These are phyloP conservation scores for Cheilosia vulpina DNA, from an alignment of 2,888 invertebrate genomes.

Conservation along the genomic window DNA sequence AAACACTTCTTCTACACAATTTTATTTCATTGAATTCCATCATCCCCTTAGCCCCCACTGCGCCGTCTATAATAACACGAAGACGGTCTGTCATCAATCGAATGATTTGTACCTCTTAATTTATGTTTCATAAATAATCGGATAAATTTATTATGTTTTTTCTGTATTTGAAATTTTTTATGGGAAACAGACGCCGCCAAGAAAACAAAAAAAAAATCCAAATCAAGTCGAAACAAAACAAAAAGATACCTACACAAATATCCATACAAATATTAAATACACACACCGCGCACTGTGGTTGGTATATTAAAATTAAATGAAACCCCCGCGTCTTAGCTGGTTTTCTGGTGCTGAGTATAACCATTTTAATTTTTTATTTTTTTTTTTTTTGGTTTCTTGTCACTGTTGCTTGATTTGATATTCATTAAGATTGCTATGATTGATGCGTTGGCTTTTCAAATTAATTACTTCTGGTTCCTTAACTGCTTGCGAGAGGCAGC, in stretches of 20 bases:
- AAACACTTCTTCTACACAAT: too few species aligned
- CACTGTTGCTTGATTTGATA: constrained; percentile 70
- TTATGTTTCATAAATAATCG: constrained; percentile 83
- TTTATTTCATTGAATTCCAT: too few species aligned
- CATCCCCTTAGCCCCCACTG: constrained; percentile 35
- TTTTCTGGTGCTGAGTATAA: constrained; percentile 10
- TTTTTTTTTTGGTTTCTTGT: constrained; percentile 31
- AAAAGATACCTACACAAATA: not conserved
- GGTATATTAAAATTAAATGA: constrained; percentile 60
- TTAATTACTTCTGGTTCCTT: constrained; percentile 56
- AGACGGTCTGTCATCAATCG: constrained; percentile 80
- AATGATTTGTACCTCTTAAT: constrained; percentile 83
- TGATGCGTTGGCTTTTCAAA: constrained; percentile 59
- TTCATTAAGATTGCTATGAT: constrained; percentile 74
- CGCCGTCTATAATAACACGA: constrained; percentile 5
- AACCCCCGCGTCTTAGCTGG: constrained; percentile 64
- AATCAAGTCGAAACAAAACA: constrained; percentile 20
- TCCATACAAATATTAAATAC: constrained; percentile 9
- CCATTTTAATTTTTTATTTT: not conserved
- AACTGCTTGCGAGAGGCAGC: constrained; percentile 30
- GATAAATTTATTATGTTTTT: constrained; percentile 77
- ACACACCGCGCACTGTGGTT: constrained; percentile 18
- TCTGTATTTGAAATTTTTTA: constrained; percentile 34
- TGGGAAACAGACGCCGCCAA: constrained; percentile 64
- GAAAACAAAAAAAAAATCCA: constrained; percentile 18